Evolutionary conservation across 2,888 invertebrate genomes (phyloP), one percentile per base, ranked within the genome.

Genomic region (Mythimna ferrago): DNA sequence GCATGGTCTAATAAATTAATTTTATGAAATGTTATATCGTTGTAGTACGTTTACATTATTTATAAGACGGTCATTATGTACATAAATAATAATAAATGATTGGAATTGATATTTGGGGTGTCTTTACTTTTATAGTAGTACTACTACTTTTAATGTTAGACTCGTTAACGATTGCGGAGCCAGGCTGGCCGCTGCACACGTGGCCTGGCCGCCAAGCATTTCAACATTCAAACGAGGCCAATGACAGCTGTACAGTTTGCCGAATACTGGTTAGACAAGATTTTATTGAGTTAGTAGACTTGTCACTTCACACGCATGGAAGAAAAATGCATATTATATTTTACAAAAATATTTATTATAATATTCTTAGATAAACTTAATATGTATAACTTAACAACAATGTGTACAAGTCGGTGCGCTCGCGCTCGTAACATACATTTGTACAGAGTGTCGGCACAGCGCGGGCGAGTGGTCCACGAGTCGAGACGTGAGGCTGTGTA

Each of bases 341-440:
- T 48, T 80, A 80, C 58, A 85, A 86, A 86, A 86, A 85, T 87
- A 86, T 86, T 77, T 89, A 91, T 88, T 89, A 81, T 87, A 89
- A 89, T 92, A 90, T 90, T 87, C 87, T 87, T 89, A 90, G 61
- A 88, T 89, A 90, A 90, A 90, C 89, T 90, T 89, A 91, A 90
- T 87, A 85, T 86, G 80, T 78, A 89, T 90, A 89, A 89, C 88
- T 88, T 89, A 90, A 89, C 87, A 92, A 89, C 88, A 84, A 84
- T 57, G 85, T 73, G 73, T 85, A 84, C 77, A 77, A 64, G 74
- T 54, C 10, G 57, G 19, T 21, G 21, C 38, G n/a, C 67, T 7
- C 11, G n/a, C 51, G 51, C 51, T 19, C 51, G 32, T 35, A 26
- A 44, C 21, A 54, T 26, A 60, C 51, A 71, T 61, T n/a, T 44